Evolutionary conservation across 2,888 invertebrate genomes (phyloP), one percentile per base, ranked within the genome.

Genomic region (Notodonta ziczac): DNA sequence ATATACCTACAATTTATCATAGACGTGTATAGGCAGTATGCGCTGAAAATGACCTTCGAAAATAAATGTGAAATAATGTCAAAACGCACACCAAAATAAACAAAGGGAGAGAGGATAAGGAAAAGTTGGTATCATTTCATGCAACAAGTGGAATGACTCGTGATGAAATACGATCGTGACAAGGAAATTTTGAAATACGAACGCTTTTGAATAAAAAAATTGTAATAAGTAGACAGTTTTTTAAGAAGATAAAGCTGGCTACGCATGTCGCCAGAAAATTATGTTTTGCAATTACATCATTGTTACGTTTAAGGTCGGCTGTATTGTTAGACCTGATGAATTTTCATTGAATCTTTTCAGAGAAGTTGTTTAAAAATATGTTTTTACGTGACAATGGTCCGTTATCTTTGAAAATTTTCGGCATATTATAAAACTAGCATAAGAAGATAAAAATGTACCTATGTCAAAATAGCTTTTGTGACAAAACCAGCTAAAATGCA

Each of bases 291-390:
- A 82, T 83, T 78, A 70, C 68, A 70, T 72, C 71, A 76, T 82
- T 81, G 81, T 82, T 69, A 66, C 73, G 70, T 74, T 73, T 77
- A 77, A 80, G 77, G 77, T 75, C 80, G 76, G 57, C 58, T 65
- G 74, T 74, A 69, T 72, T 70, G 65, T 70, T 62, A 58, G 61
- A 59, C 59, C 71, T 42, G 64, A 74, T 69, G 67, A 72, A 68
- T 75, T 77, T 75, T 76, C 66, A 67, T 72, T 72, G 51, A 65
- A 69, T 72, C 39, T 61, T 70, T 77, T 69, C 68, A 67, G 68
- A 6, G 7, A 35, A 61, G 51, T 61, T 56, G 58, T 61, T 71
- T 54, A 53, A 63, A 9, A 58, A 63, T 63, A 66, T 61, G 50
- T 60, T 48, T 53, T 70, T 10, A 13, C 13, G 14, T 12, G 52